Conservation (phyloP, 1,140 invertebrate genomes). For the Helicorthomorpha holstii region DNA sequence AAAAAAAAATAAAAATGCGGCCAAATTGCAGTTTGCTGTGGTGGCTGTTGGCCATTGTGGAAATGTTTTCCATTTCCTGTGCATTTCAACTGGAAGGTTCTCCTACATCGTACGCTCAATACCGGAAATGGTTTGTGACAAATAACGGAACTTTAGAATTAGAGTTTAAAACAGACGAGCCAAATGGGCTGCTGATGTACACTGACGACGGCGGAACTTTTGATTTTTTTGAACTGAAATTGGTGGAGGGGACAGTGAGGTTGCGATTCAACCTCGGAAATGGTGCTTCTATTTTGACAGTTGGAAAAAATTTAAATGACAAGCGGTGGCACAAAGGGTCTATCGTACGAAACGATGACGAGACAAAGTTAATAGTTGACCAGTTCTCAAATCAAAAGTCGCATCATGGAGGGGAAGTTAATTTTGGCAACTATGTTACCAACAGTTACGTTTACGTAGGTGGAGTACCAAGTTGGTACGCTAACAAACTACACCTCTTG, state of each 20-base stretch:
- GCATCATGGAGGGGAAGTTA: conserved; percentile 64
- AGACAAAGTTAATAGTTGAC: conserved; percentile 64
- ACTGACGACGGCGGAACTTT: conserved; percentile 85
- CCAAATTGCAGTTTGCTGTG: too few relatives aligned
- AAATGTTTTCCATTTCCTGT: too few relatives aligned
- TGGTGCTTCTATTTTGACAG: conserved; percentile 68
- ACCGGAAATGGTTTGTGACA: conserved; percentile 71
- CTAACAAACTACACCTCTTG: conserved; percentile 58
- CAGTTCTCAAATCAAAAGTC: conserved; percentile 46
- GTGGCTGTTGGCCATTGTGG: not conserved
- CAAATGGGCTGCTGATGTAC: conserved; percentile 73
- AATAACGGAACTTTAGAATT: conserved; percentile 73
- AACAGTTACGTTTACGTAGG: conserved; percentile 85
- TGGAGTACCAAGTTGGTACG: conserved; percentile 75
- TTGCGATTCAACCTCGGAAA: conserved; percentile 71
- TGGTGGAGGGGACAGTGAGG: conserved; percentile 75
- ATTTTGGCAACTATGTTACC: conserved; percentile 60
- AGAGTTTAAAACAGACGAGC: conserved; percentile 79
- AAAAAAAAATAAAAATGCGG: too few relatives aligned
- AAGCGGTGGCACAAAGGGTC: conserved; percentile 79
- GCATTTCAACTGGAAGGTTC: conserved; percentile 61
- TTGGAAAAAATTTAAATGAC: conserved; percentile 67
- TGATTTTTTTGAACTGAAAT: conserved; percentile 87
- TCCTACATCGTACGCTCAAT: conserved; percentile 70
- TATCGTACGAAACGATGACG: conserved; percentile 50